A percentile compares a stretch with the other conserved stretches of the same genome.
Evolutionary conservation across 1,140 invertebrate genomes (phyloP).

Genomic region (Ceratina australensis): DNA sequence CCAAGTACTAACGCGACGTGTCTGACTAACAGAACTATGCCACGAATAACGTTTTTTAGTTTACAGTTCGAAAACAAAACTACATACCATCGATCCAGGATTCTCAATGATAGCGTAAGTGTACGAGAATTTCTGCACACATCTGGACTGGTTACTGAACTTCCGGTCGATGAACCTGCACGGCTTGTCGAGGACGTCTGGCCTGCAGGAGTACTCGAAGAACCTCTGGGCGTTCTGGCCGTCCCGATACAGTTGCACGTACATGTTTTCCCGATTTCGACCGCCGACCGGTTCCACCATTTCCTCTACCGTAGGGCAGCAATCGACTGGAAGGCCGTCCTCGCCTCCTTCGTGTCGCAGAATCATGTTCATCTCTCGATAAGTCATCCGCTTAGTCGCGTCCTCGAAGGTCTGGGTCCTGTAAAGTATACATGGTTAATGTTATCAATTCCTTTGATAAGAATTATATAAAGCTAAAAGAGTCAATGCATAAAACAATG

Average conservation of each 20-base stretch:
- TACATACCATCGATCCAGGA: conserved; percentile 52
- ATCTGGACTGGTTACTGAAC: conserved; percentile 85
- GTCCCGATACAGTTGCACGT: conserved; percentile 88
- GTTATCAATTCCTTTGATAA: neutral
- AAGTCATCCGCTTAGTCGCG: conserved; percentile 68
- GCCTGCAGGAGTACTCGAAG: conserved; percentile 89
- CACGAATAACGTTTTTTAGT: neutral
- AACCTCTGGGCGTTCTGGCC: conserved; percentile 85
- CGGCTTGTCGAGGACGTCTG: conserved; percentile 85
- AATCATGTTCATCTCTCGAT: conserved; percentile 83
- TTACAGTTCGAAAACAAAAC: too few relatives aligned
- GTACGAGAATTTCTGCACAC: conserved; percentile 91
- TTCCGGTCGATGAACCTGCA: conserved; percentile 88
- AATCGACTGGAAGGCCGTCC: conserved; percentile 83
- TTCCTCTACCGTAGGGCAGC: conserved; percentile 89
- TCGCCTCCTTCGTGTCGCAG: conserved; percentile 82
- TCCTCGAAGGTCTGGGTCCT: conserved; percentile 70
- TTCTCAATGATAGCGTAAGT: conserved; percentile 88
- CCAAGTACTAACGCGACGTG: neutral
- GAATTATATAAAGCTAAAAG: neutral
- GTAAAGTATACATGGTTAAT: neutral
- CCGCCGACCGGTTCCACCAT: conserved; percentile 89
- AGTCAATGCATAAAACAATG: too few relatives aligned
- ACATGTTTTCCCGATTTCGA: conserved; percentile 85
- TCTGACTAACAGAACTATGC: neutral